Percentiles rank a stretch among this genome's conserved stretches.
Evolutionary conservation across 2,888 invertebrate species (phyloP).

Genomic region (Drosophila borborema): DNA sequence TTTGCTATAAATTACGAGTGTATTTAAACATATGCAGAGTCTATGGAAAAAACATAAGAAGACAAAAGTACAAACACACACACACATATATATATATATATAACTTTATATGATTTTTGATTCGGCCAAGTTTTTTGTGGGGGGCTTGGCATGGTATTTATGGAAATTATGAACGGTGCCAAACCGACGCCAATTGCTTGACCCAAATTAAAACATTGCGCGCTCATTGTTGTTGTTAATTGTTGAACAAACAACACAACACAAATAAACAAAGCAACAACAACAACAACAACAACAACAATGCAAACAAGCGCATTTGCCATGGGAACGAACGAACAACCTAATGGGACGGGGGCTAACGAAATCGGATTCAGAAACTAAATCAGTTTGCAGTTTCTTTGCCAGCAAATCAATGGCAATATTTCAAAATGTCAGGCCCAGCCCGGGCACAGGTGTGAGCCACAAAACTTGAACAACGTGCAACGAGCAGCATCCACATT

Average conservation of each 20-base stretch:
- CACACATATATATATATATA: constrained; percentile 5
- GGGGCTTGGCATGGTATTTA: constrained; percentile 37
- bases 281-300: constrained; percentile 18
- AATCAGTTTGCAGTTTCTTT: constrained; percentile 63
- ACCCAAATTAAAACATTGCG: constrained; percentile 68
- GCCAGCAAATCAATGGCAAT: constrained; percentile 75
- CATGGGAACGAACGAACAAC: constrained; percentile 62
- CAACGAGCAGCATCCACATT: constrained; percentile 46
- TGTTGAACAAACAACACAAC: constrained; percentile 57
- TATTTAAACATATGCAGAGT: constrained; percentile 33
- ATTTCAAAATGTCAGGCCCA: constrained; percentile 78
- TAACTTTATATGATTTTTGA: constrained; percentile 44
- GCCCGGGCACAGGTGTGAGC: constrained; percentile 76
- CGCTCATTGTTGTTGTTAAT: constrained; percentile 67
- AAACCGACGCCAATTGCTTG: constrained; percentile 71
- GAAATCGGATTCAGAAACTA: constrained; percentile 62
- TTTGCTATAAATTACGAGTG: constrained; percentile 62
- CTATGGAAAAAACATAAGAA: constrained; percentile 3
- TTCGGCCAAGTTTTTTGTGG: constrained; percentile 13
- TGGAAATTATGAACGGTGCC: constrained; percentile 68
- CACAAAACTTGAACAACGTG: constrained; percentile 66
- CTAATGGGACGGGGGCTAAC: constrained; percentile 40
- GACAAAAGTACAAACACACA: background rate
- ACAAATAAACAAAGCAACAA: constrained; percentile 27
- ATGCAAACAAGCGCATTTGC: constrained; percentile 53